A percentile compares a stretch with the other conserved stretches of the same genome.
phyloP scores from a whole-genome alignment of 2,888 invertebrate species.

The Drosophila atripex region DNA sequence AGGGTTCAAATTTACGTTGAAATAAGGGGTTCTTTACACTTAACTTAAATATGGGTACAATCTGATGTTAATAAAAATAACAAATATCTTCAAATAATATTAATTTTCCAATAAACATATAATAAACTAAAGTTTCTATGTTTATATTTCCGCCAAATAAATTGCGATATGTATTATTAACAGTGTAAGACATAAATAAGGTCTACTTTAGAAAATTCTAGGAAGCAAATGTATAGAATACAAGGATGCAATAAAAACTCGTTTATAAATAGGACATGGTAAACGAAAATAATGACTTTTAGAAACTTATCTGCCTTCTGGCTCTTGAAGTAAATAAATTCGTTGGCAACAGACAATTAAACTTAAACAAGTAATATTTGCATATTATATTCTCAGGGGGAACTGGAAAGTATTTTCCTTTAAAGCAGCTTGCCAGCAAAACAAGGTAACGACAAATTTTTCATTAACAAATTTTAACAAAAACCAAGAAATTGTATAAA shows the following conservation, averaged over 20 bases:
- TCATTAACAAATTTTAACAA: conserved; percentile 8
- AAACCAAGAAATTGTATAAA: neutral
- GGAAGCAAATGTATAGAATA: neutral
- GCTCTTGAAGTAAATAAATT: conserved; percentile 6
- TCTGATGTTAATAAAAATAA: neutral
- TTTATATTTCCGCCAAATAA: too few species aligned
- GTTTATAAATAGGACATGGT: conserved; percentile 5
- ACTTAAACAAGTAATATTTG: conserved; percentile 43
- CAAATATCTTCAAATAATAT: neutral
- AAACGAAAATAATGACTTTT: neutral
- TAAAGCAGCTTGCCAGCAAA: too few species aligned
- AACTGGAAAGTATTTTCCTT: conserved; percentile 2
- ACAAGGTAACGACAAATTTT: conserved; percentile 40
- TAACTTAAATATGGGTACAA: neutral
- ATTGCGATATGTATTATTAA: too few species aligned
- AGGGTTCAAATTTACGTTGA: neutral
- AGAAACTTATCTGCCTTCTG: neutral
- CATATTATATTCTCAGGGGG: conserved; percentile 13
- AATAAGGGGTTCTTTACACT: conserved; percentile 1
- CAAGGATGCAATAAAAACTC: conserved; percentile 10
- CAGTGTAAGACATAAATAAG: neutral
- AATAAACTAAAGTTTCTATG: too few species aligned
- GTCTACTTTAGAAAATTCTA: neutral
- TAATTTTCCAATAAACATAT: too few species aligned
- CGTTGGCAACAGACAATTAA: conserved; percentile 45